Percentiles rank a stretch among this genome's conserved stretches.
phyloP scores from a whole-genome alignment of 2,888 invertebrate species.

The Gastracanthus pulcherrimus region DNA sequence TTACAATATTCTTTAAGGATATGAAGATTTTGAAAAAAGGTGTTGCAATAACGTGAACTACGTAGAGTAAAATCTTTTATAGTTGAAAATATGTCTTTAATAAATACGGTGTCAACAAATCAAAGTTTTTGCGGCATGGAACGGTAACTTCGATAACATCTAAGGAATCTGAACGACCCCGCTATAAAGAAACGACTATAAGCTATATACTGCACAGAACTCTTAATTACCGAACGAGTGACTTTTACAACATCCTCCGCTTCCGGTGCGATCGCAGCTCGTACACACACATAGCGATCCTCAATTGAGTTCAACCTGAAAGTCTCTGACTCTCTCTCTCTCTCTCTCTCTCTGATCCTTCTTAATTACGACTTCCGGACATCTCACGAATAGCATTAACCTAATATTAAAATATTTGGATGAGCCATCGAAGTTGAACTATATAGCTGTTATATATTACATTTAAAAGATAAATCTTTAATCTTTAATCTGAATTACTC shows the following conservation, averaged over 20 bases:
- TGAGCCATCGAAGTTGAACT: neutral
- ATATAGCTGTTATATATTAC: neutral
- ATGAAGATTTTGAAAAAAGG: too few species aligned
- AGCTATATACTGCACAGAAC: neutral
- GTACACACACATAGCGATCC: neutral
- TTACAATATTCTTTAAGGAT: too few species aligned
- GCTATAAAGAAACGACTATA: too few species aligned
- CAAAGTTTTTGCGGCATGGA: neutral
- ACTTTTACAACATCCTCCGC: conserved; percentile 34
- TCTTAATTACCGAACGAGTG: conserved; percentile 29
- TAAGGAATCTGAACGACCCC: conserved; percentile 19
- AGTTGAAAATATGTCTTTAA: too few species aligned
- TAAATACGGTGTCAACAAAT: neutral
- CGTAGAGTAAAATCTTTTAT: too few species aligned
- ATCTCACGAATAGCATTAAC: neutral
- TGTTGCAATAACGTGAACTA: neutral
- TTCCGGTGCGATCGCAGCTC: conserved; percentile 13
- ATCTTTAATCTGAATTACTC: too few species aligned
- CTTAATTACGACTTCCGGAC: neutral
- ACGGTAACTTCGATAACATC: neutral
- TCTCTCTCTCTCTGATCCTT: neutral
- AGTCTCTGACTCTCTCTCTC: neutral
- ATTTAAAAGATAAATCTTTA: too few species aligned
- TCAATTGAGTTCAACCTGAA: neutral
- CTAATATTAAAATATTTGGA: neutral